Conservation (phyloP, 2,113 vertebrate genomes). For the Bujurquina vittata region DNA sequence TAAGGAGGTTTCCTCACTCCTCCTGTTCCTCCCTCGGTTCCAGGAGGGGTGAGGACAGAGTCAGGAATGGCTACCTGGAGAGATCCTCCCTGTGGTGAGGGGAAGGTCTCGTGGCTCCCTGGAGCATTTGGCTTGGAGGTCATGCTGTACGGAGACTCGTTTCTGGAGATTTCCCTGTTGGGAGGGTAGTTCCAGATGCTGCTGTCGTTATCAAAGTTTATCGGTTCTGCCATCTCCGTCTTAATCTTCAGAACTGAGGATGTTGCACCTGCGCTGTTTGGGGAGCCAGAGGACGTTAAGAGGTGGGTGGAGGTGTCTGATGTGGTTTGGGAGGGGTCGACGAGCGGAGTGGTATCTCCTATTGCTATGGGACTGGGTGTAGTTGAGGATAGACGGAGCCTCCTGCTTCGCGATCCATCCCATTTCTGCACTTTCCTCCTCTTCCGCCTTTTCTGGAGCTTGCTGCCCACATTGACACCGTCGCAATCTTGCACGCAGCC, state of each 20-base stretch:
- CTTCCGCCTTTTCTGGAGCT: conserved; percentile 92
- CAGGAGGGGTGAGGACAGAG: conserved; percentile 95
- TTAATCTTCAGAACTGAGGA: conserved; percentile 98
- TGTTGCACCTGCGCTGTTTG: conserved; percentile 75
- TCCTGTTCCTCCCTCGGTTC: conserved; percentile 87
- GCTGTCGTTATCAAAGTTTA: conserved; percentile 99
- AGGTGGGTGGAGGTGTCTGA: conserved; percentile 84
- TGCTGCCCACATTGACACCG: conserved; percentile 79
- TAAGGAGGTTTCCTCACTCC: conserved; percentile 90
- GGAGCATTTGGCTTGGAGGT: conserved; percentile 91
- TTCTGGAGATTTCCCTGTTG: conserved; percentile 97
- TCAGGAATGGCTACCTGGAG: conserved; percentile 96
- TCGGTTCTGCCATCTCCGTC: conserved; percentile 97
- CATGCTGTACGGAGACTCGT: conserved; percentile 99
- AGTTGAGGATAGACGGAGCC: conserved; percentile 86
- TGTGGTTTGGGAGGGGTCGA: conserved; percentile 85
- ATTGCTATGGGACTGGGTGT: conserved; percentile 86
- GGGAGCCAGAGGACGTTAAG: conserved; percentile 86
- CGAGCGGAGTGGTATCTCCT: conserved; percentile 81
- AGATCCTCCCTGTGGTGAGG: conserved; percentile 87
- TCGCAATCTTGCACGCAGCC: conserved; percentile 87
- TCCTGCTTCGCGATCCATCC: conserved; percentile 85
- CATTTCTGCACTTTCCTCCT: conserved; percentile 97
- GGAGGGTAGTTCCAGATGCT: conserved; percentile 99
- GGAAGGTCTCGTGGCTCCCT: conserved; percentile 88